These are phyloP conservation scores for Trachelus troglodyta DNA, from an alignment of 2,888 invertebrate species.

Conservation along the genomic window DNA sequence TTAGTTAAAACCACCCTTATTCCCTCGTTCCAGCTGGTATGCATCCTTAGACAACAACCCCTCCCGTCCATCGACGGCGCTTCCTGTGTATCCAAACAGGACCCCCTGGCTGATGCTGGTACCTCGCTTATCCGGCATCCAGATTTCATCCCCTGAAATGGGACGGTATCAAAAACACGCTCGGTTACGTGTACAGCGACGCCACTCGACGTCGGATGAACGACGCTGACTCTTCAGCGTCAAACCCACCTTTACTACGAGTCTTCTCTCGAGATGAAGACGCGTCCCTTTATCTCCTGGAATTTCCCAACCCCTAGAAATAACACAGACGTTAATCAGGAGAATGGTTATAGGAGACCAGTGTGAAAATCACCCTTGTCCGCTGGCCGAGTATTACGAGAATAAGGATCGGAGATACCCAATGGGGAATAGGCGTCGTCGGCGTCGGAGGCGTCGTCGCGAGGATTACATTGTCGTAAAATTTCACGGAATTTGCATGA, in stretches of 20 bases:
- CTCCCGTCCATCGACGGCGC: conserved; percentile 10
- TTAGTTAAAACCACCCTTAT: conserved; percentile 44
- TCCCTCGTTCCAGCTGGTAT: conserved; percentile 13
- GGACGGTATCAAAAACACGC: conserved; percentile 22
- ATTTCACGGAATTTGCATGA: conserved; percentile 60
- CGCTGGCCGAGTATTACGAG: background rate
- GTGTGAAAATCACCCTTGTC: background rate
- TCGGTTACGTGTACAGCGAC: background rate
- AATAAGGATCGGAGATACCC: conserved; percentile 14
- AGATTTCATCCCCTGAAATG: conserved; percentile 10
- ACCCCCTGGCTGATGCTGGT: conserved; percentile 3
- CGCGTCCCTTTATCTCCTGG: background rate
- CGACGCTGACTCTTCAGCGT: background rate
- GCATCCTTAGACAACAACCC: conserved; percentile 30
- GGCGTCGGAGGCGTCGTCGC: conserved; percentile 30
- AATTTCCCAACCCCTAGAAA: background rate
- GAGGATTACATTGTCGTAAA: conserved; percentile 63
- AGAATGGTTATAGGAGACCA: background rate
- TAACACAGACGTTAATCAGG: background rate
- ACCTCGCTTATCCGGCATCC: background rate
- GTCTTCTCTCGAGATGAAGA: background rate
- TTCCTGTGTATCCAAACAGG: background rate
- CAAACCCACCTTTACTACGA: background rate
- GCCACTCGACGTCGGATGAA: conserved; percentile 7
- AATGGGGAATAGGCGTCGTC: conserved; percentile 13